Evolutionary conservation across 2,888 invertebrate species (phyloP).

Genomic region (Cosmia pyralina): DNA sequence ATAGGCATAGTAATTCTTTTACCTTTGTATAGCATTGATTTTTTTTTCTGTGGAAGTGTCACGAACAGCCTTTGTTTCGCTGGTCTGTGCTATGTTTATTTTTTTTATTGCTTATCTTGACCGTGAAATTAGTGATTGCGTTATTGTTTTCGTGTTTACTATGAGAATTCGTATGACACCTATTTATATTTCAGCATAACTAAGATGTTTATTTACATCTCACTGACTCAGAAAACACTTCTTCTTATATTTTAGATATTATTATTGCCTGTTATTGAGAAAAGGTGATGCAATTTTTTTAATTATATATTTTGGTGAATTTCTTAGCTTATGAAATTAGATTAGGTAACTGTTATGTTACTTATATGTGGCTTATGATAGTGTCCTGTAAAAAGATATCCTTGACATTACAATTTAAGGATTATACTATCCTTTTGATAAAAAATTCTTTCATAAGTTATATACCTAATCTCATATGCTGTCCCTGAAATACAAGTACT

Average conservation of each 20-base stretch:
- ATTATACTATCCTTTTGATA: not conserved
- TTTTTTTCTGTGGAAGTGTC: constrained; percentile 78
- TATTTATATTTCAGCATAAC: constrained; percentile 8
- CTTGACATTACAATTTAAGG: not conserved
- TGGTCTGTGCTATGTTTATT: constrained; percentile 79
- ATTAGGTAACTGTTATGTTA: not conserved
- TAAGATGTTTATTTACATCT: constrained; percentile 26
- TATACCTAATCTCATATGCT: not conserved
- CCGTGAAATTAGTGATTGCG: constrained; percentile 84
- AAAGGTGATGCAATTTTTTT: constrained; percentile 30
- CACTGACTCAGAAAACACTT: constrained; percentile 24
- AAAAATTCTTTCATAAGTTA: not conserved
- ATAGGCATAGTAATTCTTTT: constrained; percentile 29
- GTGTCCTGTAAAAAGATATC: not conserved
- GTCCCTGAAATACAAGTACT: not conserved
- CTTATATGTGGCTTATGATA: not conserved
- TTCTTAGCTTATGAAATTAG: not conserved
- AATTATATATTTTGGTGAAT: not conserved
- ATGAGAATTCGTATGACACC: constrained; percentile 50
- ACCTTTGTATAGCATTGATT: constrained; percentile 79
- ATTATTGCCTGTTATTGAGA: constrained; percentile 16
- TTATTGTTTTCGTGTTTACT: constrained; percentile 81
- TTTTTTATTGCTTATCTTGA: constrained; percentile 86
- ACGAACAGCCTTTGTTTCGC: constrained; percentile 84
- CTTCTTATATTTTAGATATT: constrained; percentile 5